phyloP scores from a whole-genome alignment of 2,113 vertebrate species.

The Dryoscopus gambensis region DNA sequence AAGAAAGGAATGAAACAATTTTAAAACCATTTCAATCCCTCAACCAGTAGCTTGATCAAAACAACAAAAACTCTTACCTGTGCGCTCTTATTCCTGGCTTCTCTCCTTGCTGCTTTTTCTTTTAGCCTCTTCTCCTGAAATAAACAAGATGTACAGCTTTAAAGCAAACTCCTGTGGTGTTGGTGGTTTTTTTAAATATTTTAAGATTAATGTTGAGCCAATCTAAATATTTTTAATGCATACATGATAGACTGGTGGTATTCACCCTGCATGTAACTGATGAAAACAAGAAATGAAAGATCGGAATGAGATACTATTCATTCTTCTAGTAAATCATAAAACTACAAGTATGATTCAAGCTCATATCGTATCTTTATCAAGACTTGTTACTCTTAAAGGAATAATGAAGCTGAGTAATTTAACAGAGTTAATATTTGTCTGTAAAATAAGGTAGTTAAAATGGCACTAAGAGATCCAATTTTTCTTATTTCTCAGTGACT shows the following conservation, averaged over 20 bases:
- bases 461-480: not conserved
- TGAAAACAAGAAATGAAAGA: not conserved
- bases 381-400: not conserved
- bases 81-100: slow-evolving; percentile 67
- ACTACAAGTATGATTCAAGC: not conserved
- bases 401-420: not conserved
- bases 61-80: slow-evolving; percentile 70
- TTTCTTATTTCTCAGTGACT: not conserved
- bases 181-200: not conserved
- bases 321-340: not conserved
- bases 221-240: not conserved
- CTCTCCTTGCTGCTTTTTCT: slow-evolving; percentile 80
- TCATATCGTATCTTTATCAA: not conserved
- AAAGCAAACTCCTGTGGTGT: not conserved
- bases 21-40: not conserved
- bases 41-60: not conserved
- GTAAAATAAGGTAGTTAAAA: not conserved
- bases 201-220: not conserved
- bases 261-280: not conserved
- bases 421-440: not conserved
- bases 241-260: not conserved
- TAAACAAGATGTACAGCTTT: slow-evolving; percentile 22
- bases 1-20: not conserved
- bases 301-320: not conserved
- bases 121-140: slow-evolving; percentile 82